Evolutionary conservation across 2,113 vertebrate genomes (phyloP), one percentile per base, ranked within the genome.

Genomic region (Rhabdornis inornatus): DNA sequence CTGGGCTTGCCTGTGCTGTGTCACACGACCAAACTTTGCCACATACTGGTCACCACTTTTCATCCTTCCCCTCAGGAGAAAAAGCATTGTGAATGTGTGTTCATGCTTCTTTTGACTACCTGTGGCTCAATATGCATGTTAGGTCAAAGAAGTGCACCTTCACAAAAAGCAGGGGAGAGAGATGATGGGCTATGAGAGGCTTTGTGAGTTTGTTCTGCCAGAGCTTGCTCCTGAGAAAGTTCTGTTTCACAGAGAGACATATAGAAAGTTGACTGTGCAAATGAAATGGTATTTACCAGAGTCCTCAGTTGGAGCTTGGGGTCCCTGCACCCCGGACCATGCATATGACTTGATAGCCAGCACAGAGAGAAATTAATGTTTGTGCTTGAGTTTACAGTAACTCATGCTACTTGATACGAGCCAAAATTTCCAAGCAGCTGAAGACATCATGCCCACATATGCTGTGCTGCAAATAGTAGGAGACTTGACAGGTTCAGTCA

Each of bases 21-120:
- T 44, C 21, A 44, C 9, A 2, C 0, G 0, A 44, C 33, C 49
- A 65, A 45, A 33, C 23, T 44, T 35, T 86, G n/a, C 16, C 55
- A 60, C 21, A 11, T 11, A 23, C 0, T 2, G 22, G 7, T 71
- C 15, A 17, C 9, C 57, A 57, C 19, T 66, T 50, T 75, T 59
- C 33, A 59, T 37, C 35, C 28, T 83, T 82, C 69, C 44, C 44
- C 33, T 68, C 47, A 63, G 50, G 33, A 78, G 31, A 27, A 95
- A 44, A 37, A 52, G 8, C 3, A 55, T 0, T 45, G 15, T 15
- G 25, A n/a, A 6, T 31, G 40, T 47, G 24, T 11, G 7, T 25
- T n/a, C 9, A 44, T 35, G 40, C 30, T 45, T 71, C 15, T 64
- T 83, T 71, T 80, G 44, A 27, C 35, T 42, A 23, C 20, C 35